Evolutionary conservation across 64 coral and sea anemone species (phyloP).

Genomic region (Dendronephthya gigantea): DNA sequence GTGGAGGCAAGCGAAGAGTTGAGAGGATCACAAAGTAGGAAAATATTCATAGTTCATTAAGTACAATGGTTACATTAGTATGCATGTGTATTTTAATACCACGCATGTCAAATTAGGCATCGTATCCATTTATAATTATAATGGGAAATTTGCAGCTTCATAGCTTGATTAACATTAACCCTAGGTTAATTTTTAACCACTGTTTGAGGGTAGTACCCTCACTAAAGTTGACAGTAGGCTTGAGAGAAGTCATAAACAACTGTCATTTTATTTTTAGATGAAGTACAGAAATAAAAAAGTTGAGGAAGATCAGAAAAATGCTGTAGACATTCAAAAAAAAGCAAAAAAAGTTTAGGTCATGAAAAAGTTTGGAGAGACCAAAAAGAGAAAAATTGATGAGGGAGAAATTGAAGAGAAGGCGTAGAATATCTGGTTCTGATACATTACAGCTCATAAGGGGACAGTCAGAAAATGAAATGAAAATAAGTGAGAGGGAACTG

Average conservation of each 20-base stretch:
- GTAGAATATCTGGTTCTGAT: not conserved
- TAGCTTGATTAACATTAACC: not conserved
- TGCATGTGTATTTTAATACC: no score
- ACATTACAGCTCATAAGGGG: not conserved
- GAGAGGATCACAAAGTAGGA: not conserved
- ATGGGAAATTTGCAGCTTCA: not conserved
- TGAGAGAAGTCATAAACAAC: no score
- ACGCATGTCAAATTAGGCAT: no score
- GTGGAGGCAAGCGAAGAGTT: slow-evolving; percentile 22
- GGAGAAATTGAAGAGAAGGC: not conserved
- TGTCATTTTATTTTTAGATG: not conserved
- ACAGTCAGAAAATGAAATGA: not conserved
- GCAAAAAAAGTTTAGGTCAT: no score
- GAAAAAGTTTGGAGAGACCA: slow-evolving; percentile 6
- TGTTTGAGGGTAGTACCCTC: no score
- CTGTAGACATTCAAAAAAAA: slow-evolving; percentile 23
- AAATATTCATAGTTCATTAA: not conserved
- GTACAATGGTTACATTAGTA: not conserved
- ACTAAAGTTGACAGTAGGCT: no score
- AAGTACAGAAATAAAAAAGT: slow-evolving; percentile 25
- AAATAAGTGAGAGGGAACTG: not conserved
- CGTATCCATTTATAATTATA: not conserved
- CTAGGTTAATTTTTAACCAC: not conserved
- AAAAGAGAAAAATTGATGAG: not conserved
- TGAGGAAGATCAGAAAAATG: slow-evolving; percentile 12